phyloP scores from a whole-genome alignment of 2,113 vertebrate species.

The Eleginops maclovinus region DNA sequence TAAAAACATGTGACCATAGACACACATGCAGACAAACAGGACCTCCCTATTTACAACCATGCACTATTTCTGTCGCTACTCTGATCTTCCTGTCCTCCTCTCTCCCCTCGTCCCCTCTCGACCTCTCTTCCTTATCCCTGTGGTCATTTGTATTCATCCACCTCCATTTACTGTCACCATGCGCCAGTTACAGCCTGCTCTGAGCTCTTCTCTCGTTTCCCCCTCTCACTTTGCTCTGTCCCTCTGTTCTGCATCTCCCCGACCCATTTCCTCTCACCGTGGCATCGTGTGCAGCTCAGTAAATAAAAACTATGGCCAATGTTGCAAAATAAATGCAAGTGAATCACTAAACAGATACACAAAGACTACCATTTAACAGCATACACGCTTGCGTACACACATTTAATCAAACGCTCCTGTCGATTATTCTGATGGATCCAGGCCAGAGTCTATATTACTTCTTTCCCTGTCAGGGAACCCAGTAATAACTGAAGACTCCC shows the following conservation, averaged over 20 bases:
- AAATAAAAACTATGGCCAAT: slow-evolving; percentile 36
- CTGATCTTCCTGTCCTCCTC: slow-evolving; percentile 18
- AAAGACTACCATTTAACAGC: slow-evolving; percentile 25
- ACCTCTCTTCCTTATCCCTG: slow-evolving; percentile 45
- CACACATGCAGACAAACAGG: not conserved
- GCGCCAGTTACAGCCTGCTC: slow-evolving; percentile 56
- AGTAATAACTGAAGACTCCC: slow-evolving; percentile 56
- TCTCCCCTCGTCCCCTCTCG: not conserved
- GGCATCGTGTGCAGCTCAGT: slow-evolving; percentile 30
- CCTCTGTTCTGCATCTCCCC: slow-evolving; percentile 34
- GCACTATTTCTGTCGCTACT: slow-evolving; percentile 51
- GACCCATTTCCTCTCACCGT: slow-evolving; percentile 48
- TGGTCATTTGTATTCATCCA: slow-evolving; percentile 77
- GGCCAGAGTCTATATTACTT: slow-evolving; percentile 43
- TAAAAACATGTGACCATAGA: not conserved
- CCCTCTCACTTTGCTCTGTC: slow-evolving; percentile 28
- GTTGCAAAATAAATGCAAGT: slow-evolving; percentile 50
- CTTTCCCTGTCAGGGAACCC: slow-evolving; percentile 43
- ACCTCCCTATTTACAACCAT: slow-evolving; percentile 37
- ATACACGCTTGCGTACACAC: slow-evolving; percentile 2
- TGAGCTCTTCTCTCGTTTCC: slow-evolving; percentile 50
- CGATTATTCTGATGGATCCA: slow-evolving; percentile 39
- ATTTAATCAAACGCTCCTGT: slow-evolving; percentile 51
- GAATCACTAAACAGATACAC: slow-evolving; percentile 16
- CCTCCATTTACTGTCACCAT: slow-evolving; percentile 74